Conservation (phyloP, 2,113 vertebrate genomes). For the Lampris incognitus region DNA sequence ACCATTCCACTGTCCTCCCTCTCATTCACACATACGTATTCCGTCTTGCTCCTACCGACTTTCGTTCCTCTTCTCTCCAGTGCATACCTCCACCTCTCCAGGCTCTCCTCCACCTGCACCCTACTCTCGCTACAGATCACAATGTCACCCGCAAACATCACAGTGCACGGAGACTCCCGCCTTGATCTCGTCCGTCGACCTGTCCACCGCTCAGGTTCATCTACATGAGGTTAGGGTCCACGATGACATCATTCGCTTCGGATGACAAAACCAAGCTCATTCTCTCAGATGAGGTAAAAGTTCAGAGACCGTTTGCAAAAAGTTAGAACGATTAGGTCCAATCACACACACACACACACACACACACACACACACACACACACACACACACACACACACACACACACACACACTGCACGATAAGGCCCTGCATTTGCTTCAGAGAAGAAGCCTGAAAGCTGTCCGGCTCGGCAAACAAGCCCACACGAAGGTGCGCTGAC, state of each 20-base stretch:
- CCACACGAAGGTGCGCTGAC: constrained; percentile 44
- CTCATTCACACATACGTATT: too few species aligned
- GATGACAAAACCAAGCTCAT: constrained; percentile 29
- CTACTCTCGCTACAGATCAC: too few species aligned
- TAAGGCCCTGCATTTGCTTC: constrained; percentile 8
- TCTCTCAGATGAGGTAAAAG: constrained; percentile 19
- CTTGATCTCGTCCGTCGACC: too few species aligned
- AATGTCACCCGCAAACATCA: too few species aligned
- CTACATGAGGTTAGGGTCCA: too few species aligned
- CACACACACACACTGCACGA: constrained; percentile 14
- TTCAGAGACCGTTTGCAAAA: constrained; percentile 48
- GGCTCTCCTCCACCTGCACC: neutral
- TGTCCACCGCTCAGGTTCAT: too few species aligned
- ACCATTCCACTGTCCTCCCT: too few species aligned
- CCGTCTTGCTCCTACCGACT: too few species aligned
- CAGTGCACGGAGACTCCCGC: too few species aligned
- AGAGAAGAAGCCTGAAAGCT: constrained; percentile 5
- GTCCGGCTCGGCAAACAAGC: constrained; percentile 30
- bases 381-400: constrained; percentile 9
- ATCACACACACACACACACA: constrained; percentile 1
- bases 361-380: neutral
- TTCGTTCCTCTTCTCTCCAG: too few species aligned
- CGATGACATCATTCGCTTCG: constrained; percentile 28
- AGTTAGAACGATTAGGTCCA: constrained; percentile 33
- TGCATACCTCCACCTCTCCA: too few species aligned